Conservation (phyloP, 2,888 invertebrate species). For the Melinopterus prodromus region DNA sequence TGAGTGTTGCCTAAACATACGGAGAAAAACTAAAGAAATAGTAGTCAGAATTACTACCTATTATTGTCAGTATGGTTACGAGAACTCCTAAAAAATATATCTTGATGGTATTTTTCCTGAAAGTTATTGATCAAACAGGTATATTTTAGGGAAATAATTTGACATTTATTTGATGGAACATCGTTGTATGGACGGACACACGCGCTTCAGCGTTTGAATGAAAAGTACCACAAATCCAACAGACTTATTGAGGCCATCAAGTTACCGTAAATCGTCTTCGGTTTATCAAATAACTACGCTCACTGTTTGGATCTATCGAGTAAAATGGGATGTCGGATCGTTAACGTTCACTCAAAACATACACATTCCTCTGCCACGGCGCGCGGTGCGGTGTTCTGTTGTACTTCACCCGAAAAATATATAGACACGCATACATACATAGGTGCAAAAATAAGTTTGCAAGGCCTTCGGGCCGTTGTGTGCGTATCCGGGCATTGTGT, state of each 20-base stretch:
- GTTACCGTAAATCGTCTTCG: neutral
- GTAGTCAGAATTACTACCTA: too few relatives aligned
- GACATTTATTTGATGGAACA: too few relatives aligned
- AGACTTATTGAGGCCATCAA: neutral
- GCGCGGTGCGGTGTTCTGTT: neutral
- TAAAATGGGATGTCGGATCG: constrained; percentile 12
- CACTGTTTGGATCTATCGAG: neutral
- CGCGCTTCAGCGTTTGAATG: neutral
- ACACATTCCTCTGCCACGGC: constrained; percentile 13
- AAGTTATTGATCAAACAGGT: too few relatives aligned
- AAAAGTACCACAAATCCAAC: neutral
- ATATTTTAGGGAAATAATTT: too few relatives aligned
- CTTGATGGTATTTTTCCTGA: too few relatives aligned
- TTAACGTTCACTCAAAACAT: constrained; percentile 14
- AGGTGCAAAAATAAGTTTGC: constrained; percentile 22
- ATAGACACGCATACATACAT: neutral
- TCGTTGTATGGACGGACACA: neutral
- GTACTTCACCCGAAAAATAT: constrained; percentile 7
- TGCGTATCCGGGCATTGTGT: constrained; percentile 22
- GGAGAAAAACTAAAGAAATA: too few relatives aligned
- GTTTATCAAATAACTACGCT: neutral
- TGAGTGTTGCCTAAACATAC: too few relatives aligned
- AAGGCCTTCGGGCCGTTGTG: neutral
- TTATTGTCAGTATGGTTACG: too few relatives aligned
- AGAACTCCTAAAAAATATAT: too few relatives aligned